Base-by-base conservation (phyloP, 2,888 invertebrate genomes). In the Toxonevra muliebris region DNA sequence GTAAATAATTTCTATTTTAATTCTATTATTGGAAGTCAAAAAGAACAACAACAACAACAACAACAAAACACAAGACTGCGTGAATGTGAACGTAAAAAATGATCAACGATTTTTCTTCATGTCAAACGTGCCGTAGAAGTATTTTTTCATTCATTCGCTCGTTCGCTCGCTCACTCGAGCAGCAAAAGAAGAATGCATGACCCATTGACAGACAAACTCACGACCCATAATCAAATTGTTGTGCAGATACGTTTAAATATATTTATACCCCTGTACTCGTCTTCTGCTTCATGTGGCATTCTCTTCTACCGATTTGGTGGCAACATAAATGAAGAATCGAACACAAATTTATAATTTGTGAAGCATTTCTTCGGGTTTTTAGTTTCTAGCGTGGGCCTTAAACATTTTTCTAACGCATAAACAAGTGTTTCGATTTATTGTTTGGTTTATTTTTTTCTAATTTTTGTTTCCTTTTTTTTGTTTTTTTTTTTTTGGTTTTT, bases 181-280 rank as follows among this genome's bases (percentile, higher is more conserved):
- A 30, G 48, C 66, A 60, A 55, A 69, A 45, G 70, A 58, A 63
- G 40, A 71, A 67, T 61, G 52, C 74, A 74, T 76, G 76, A 77
- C 73, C 79, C 75, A 79, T 76, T 80, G 80, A 80, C 77, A 78
- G 82, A 75, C 74, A 74, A 75, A 73, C 75, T 76, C 76, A 79
- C 79, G 77, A 77, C 75, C 74, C 71, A 76, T 75, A 59, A 64
- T 64, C 58, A 50, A 57, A 57, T 13, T 55, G 50, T 63, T 45
- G 54, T 30, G 61, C 20, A 15, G 50, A 12, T 30, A 50, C 43
- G 13, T 30, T 30, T 7, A 30, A 30, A 30, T 30, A 30, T 30
- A 30, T 7, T 4, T 30, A 30, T 30, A 7, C 30, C 30, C 30
- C 2, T 30, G 30, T 30, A 4, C 30, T 7, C 30, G 30, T 30